phyloP scores from a whole-genome alignment of 2,888 invertebrate species.

The Folsomia manolachei region DNA sequence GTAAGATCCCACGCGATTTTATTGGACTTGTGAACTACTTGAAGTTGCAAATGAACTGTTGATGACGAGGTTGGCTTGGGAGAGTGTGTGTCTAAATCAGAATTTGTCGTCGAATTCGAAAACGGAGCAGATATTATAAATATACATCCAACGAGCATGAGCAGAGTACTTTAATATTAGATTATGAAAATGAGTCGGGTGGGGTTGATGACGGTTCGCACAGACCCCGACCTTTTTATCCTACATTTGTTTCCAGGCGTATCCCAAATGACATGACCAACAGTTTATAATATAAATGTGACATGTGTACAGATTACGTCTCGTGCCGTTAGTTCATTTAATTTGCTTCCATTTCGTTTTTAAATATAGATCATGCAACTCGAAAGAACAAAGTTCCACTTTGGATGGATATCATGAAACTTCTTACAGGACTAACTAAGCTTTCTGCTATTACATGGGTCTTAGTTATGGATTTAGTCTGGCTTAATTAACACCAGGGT shows the following conservation, averaged over 20 bases:
- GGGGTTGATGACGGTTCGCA: no score
- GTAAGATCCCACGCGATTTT: conserved; percentile 12
- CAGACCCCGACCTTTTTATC: conserved; percentile 21
- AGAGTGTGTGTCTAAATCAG: not conserved
- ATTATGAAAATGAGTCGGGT: no score
- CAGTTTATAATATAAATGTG: conserved; percentile 12
- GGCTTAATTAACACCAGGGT: no score
- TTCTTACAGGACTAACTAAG: no score
- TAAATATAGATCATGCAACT: conserved; percentile 20
- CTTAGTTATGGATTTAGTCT: no score
- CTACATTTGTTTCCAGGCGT: conserved; percentile 13
- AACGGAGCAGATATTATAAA: not conserved
- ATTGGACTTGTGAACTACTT: conserved; percentile 3
- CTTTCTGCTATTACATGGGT: no score
- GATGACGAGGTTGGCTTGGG: conserved; percentile 11
- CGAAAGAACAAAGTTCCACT: no score
- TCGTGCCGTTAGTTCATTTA: conserved; percentile 5
- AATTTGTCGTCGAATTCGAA: not conserved
- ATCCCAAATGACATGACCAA: conserved; percentile 3
- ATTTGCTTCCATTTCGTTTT: conserved; percentile 12
- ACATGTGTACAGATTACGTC: conserved; percentile 15
- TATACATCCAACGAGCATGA: not conserved
- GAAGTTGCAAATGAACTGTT: conserved; percentile 2
- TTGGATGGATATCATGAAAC: no score
- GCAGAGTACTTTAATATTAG: no score